Evolutionary conservation across 2,888 invertebrate genomes (phyloP).

Genomic region (Clivina fossor): DNA sequence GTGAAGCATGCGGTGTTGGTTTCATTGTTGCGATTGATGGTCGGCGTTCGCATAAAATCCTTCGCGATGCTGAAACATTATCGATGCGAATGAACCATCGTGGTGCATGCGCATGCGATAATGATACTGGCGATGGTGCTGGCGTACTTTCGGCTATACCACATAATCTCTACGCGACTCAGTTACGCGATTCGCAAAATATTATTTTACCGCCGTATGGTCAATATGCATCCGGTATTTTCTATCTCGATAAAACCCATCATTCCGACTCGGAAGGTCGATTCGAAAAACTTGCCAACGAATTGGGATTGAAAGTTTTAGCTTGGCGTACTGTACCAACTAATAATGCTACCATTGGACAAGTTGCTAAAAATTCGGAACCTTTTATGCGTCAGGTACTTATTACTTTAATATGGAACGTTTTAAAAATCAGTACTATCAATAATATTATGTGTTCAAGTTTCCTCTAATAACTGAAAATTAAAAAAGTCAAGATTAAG

Average conservation of each 20-base stretch:
- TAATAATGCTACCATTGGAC: conserved; percentile 81
- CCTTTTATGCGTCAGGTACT: conserved; percentile 96
- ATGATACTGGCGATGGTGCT: conserved; percentile 99
- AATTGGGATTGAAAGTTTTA: conserved; percentile 78
- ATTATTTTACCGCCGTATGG: conserved; percentile 85
- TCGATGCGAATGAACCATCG: conserved; percentile 98
- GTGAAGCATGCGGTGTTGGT: conserved; percentile 98
- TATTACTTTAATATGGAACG: too few species aligned
- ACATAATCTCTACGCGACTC: conserved; percentile 85
- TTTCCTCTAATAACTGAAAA: too few species aligned
- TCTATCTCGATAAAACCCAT: conserved; percentile 86
- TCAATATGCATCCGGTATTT: conserved; percentile 93
- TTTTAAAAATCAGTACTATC: too few species aligned
- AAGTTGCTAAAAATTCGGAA: conserved; percentile 91
- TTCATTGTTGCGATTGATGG: conserved; percentile 99
- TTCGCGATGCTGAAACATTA: conserved; percentile 92
- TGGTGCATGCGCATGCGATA: conserved; percentile 98
- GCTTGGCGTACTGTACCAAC: conserved; percentile 95
- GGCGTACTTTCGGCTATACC: conserved; percentile 97
- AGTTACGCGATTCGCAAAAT: conserved; percentile 77
- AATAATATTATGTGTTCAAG: too few species aligned
- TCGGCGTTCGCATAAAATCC: conserved; percentile 89
- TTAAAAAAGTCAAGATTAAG: too few species aligned
- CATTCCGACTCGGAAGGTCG: conserved; percentile 78
- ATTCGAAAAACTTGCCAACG: conserved; percentile 79